A percentile compares a stretch with the other conserved stretches of the same genome.
phyloP scores from a whole-genome alignment of 2,113 vertebrate genomes.

The Camelus dromedarius region DNA sequence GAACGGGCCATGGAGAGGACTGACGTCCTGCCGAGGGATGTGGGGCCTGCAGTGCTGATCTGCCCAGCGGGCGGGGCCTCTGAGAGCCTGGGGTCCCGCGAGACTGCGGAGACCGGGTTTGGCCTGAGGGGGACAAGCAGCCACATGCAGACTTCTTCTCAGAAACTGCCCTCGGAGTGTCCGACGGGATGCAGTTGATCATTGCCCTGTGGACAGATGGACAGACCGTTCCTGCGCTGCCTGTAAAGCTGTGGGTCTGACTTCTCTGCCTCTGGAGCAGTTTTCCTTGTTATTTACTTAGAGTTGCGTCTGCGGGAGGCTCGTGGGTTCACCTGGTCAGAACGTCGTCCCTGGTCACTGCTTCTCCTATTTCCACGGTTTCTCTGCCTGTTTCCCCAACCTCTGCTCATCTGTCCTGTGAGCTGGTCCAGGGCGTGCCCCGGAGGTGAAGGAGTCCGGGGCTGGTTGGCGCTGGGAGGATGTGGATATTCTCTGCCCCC shows the following conservation, averaged over 20 bases:
- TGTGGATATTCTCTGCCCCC: fast-evolving
- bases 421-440: not conserved
- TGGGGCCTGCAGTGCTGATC: not conserved
- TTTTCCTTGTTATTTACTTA: fast-evolving
- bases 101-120: fast-evolving
- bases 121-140: not conserved
- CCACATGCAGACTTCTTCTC: fast-evolving
- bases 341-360: fast-evolving
- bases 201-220: not conserved
- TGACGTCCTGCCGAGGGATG: fast-evolving
- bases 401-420: too few species aligned
- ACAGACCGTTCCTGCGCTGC: too few species aligned
- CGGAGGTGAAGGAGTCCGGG: not conserved
- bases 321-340: not conserved
- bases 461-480: not conserved
- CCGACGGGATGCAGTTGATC: fast-evolving
- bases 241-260: fast-evolving
- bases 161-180: fast-evolving
- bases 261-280: fast-evolving
- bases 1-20: not conserved
- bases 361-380: not conserved
- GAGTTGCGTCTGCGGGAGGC: not conserved
- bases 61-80: fast-evolving
- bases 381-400: not conserved
- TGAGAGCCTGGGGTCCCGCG: not conserved